Evolutionary conservation across 2,888 invertebrate genomes (phyloP).

Genomic region (Vandiemenella viatica): DNA sequence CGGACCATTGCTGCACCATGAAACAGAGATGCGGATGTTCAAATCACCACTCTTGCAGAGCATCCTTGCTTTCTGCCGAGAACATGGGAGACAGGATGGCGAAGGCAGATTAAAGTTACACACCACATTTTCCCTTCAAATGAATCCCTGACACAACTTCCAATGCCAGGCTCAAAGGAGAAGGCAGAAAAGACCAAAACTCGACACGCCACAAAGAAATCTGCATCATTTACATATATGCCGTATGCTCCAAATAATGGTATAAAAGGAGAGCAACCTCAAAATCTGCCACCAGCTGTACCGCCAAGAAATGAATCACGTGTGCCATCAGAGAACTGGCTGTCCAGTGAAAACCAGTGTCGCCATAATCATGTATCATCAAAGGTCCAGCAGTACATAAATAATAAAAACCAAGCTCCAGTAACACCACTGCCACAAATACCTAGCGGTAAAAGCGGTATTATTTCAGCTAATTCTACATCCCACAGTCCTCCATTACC

Average conservation of each 20-base stretch:
- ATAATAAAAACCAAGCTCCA: no score
- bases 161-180: conserved; percentile 24
- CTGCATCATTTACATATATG: conserved; percentile 30
- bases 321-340: not conserved
- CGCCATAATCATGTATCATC: no score
- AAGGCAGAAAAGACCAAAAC: conserved; percentile 23
- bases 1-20: conserved; percentile 44
- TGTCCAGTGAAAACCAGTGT: no score
- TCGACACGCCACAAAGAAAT: conserved; percentile 28
- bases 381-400: no score
- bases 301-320: not conserved
- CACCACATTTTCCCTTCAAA: conserved; percentile 22
- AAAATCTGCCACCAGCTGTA: not conserved
- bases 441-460: no score
- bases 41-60: conserved; percentile 47
- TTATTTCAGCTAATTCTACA: no score
- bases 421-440: no score
- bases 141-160: conserved; percentile 26
- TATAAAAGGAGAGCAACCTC: no score
- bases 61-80: conserved; percentile 47
- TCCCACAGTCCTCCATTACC: conserved; percentile 36
- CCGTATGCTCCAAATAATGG: conserved; percentile 19
- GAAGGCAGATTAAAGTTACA: conserved; percentile 24
- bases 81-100: conserved; percentile 27
- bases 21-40: conserved; percentile 45